These are phyloP conservation scores for Pollenia amentaria DNA, from an alignment of 2,888 invertebrate species.

Conservation along the genomic window DNA sequence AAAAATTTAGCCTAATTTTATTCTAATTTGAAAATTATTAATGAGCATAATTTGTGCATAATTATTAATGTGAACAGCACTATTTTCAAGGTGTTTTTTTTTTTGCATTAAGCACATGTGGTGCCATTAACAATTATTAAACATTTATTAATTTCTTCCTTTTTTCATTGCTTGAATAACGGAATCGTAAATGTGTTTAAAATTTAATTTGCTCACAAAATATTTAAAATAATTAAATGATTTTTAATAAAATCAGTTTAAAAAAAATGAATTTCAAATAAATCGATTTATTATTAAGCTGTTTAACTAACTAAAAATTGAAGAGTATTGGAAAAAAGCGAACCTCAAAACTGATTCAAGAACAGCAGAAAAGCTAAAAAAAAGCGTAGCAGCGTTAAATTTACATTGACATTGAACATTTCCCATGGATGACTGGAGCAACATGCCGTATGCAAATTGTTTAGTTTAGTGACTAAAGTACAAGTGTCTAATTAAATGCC, in stretches of 20 bases:
- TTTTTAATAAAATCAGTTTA: constrained; percentile 34
- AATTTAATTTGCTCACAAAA: neutral
- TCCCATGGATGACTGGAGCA: constrained; percentile 16
- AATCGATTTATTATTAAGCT: constrained; percentile 19
- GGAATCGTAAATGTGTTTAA: neutral
- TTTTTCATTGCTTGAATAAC: constrained; percentile 1
- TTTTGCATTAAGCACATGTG: neutral
- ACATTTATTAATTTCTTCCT: constrained; percentile 37
- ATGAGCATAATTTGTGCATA: constrained; percentile 48
- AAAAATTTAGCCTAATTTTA: neutral
- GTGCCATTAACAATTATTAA: constrained; percentile 27
- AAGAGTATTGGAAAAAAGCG: neutral
- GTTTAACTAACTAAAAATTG: neutral
- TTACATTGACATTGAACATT: constrained; percentile 39
- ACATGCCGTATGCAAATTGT: neutral
- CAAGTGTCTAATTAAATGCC: no score
- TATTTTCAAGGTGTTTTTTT: constrained; percentile 43
- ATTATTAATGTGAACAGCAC: constrained; percentile 18
- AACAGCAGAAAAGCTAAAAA: neutral
- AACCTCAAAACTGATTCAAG: neutral
- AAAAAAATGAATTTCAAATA: constrained; percentile 20
- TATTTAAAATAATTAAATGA: constrained; percentile 26
- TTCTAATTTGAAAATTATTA: constrained; percentile 26
- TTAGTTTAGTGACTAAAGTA: no score
- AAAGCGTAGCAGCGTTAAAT: neutral